These are phyloP conservation scores for Dallia pectoralis DNA, from an alignment of 2,797 vertebrate species.

Conservation along the genomic window DNA sequence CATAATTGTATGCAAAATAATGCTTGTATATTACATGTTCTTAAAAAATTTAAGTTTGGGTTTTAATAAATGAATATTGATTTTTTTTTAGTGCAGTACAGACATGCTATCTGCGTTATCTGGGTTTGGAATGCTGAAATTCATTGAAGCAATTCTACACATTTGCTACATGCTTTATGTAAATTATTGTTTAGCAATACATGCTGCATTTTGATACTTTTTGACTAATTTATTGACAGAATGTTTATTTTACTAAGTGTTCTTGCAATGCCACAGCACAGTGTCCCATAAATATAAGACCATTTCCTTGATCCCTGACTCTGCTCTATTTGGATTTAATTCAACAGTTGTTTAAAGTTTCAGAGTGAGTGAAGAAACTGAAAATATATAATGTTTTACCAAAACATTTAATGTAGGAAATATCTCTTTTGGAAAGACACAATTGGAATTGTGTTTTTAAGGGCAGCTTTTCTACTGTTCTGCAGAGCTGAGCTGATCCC, in stretches of 20 bases:
- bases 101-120: background rate
- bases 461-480: background rate
- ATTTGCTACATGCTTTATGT: background rate
- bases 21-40: background rate
- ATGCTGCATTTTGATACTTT: background rate
- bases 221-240: slow-evolving; percentile 1
- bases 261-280: background rate
- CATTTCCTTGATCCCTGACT: background rate
- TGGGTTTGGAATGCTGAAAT: background rate
- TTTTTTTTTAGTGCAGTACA: background rate
- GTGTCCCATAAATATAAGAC: background rate
- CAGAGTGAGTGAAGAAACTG: background rate
- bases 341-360: background rate
- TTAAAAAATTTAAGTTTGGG: background rate
- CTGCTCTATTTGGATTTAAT: background rate
- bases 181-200: background rate
- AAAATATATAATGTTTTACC: background rate
- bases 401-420: background rate
- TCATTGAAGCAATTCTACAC: background rate
- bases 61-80: background rate
- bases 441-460: background rate
- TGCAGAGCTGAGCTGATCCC: background rate
- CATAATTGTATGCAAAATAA: background rate
- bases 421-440: background rate
- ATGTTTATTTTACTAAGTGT: background rate